Percentiles rank a stretch among this genome's conserved stretches.
phyloP scores from a whole-genome alignment of 2,888 invertebrate genomes.

The Hipparchia sbordonii region DNA sequence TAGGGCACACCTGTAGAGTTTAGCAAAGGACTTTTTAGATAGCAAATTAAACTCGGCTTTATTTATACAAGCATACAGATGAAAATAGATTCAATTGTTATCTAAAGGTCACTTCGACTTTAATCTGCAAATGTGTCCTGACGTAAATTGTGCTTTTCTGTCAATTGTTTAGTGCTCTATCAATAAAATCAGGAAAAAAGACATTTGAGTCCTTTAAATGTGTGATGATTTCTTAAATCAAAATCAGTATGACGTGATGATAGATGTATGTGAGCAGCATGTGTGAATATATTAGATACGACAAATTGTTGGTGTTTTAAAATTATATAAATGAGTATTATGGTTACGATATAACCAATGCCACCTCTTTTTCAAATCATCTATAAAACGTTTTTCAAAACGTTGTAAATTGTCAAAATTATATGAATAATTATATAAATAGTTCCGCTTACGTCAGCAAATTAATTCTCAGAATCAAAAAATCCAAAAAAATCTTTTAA shows the following conservation, averaged over 20 bases:
- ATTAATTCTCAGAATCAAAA: constrained; percentile 8
- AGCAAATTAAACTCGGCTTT: no score
- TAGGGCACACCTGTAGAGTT: no score
- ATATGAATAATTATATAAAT: constrained; percentile 1
- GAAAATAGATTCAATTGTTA: no score
- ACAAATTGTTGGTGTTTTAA: constrained; percentile 1
- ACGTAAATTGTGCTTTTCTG: constrained; percentile 2
- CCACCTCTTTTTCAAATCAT: not conserved
- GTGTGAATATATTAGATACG: not conserved
- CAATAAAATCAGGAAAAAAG: not conserved
- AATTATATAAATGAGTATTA: not conserved
- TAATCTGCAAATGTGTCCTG: no score
- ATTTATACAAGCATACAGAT: no score
- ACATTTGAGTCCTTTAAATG: no score
- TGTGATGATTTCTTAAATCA: not conserved
- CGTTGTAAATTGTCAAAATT: not conserved
- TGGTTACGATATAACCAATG: not conserved
- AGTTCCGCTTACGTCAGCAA: constrained; percentile 10
- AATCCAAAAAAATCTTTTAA: constrained; percentile 11
- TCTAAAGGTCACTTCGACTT: no score
- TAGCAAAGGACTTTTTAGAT: no score
- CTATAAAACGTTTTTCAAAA: not conserved
- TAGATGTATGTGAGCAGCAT: not conserved
- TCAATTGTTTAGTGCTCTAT: not conserved
- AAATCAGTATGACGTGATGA: not conserved